Evolutionary conservation across 2,797 vertebrate genomes (phyloP).

Genomic region (Acanthornis magna): DNA sequence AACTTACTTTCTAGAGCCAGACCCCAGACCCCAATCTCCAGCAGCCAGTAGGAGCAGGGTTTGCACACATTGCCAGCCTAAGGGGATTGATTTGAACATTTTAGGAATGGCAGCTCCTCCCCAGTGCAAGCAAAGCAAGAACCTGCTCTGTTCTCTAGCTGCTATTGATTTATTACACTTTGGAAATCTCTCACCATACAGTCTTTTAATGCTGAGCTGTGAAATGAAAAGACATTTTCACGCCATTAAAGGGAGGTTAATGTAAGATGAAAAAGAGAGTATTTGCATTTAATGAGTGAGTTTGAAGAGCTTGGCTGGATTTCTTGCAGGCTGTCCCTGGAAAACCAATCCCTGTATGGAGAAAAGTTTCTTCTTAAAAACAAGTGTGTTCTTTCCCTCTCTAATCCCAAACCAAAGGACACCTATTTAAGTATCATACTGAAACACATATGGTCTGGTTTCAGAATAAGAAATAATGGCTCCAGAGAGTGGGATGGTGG

Average conservation of each 20-base stretch:
- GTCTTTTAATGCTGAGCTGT: constrained; percentile 1
- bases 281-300: constrained; percentile 17
- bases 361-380: neutral
- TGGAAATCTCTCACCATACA: neutral
- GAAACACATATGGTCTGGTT: neutral
- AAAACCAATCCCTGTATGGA: neutral
- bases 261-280: neutral
- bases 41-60: neutral
- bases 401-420: neutral
- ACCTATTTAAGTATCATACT: accelerated
- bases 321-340: neutral
- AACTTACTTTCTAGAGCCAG: neutral
- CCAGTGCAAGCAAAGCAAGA: neutral
- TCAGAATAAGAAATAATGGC: neutral
- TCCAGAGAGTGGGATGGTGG: neutral
- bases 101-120: neutral
- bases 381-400: neutral
- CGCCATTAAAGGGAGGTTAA: constrained; percentile 14
- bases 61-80: neutral
- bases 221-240: constrained; percentile 34
- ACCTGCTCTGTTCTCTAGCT: neutral
- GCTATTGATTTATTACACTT: neutral
- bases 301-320: neutral
- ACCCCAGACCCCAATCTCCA: neutral
- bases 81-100: neutral